Base-by-base conservation (phyloP, 2,797 vertebrate species). In the Pipistrellus kuhlii region DNA sequence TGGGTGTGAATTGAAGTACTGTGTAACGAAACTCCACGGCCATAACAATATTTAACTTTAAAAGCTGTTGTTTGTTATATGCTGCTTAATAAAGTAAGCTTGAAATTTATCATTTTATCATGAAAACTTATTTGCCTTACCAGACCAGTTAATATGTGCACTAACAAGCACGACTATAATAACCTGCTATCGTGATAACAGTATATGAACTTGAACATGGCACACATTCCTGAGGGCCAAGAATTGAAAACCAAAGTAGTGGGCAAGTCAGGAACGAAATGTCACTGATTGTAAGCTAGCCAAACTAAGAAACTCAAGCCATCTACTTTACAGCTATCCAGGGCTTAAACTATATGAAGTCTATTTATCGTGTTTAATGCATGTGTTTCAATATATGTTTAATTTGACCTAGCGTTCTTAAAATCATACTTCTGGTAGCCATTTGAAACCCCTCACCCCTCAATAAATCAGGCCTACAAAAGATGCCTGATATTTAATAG, bases 1-100 rank as follows among this genome's bases (percentile, higher is more conserved):
- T 99, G 99, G 99, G 98, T 99, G 97, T 99, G 99, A 99, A 96
- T 12, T 88, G 88, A 64, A 21, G 53, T 25, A 6, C 94, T 87
- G 59, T 85, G 5, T 94, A 75, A 94, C 94, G 90, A 97, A 97
- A 94, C 95, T 96, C 98, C 96, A 78, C 69, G 93, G 97, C 98
- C 98, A 94, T 98, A 97, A 94, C 97, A 94, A 96, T 97, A 97
- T 97, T 98, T 98, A 98, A 98, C 97, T 97, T 93, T 87, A 97
- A 98, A 97, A 98, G 98, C 98, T 98, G 97, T 98, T 96, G 94
- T 98, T 97, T 93, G 96, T 97, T 96, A 97, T 98, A 98, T 98
- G 98, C 98, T 98, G 98, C 98, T 98, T 98, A 98, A 98, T 98
- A 98, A 98, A 98, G 96, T 98, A 98, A 98, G 98, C 98, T 98